phyloP scores from a whole-genome alignment of 1,140 invertebrate species.

The Trachymyrmex septentrionalis region DNA sequence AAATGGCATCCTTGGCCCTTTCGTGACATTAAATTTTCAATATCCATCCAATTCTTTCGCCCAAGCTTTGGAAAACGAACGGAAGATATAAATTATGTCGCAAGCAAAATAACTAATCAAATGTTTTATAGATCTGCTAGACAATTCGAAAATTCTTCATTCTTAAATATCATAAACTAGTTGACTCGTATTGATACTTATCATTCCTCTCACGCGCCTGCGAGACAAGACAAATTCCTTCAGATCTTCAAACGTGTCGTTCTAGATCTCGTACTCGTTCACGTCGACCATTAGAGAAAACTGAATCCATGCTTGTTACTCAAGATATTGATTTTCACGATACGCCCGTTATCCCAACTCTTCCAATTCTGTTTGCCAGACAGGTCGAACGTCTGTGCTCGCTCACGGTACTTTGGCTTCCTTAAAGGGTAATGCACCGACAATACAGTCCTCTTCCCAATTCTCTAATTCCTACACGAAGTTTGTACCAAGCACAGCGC shows the following conservation, averaged over 20 bases:
- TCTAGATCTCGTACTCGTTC: slow-evolving; percentile 19
- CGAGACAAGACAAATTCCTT: slow-evolving; percentile 50
- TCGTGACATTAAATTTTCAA: slow-evolving; percentile 18
- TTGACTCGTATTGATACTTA: slow-evolving; percentile 38
- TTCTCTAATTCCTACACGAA: slow-evolving; percentile 54
- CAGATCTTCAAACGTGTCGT: slow-evolving; percentile 56
- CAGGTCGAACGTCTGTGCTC: slow-evolving; percentile 46
- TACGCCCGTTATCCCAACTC: slow-evolving; percentile 70
- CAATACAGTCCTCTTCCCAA: slow-evolving; percentile 35
- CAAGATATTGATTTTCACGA: slow-evolving; percentile 72
- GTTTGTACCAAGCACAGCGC: not conserved
- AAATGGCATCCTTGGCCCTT: slow-evolving; percentile 28
- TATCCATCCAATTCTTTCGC: slow-evolving; percentile 1
- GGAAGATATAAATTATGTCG: slow-evolving; percentile 7
- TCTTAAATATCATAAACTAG: slow-evolving; percentile 3
- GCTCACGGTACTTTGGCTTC: slow-evolving; percentile 60
- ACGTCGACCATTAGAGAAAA: slow-evolving; percentile 60
- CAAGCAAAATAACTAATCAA: slow-evolving; percentile 8
- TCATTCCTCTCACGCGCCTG: slow-evolving; percentile 46
- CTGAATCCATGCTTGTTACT: slow-evolving; percentile 70
- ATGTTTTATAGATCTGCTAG: not conserved
- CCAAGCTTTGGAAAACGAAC: slow-evolving; percentile 27
- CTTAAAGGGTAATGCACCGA: slow-evolving; percentile 63
- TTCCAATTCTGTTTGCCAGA: slow-evolving; percentile 63
- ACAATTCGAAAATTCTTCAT: not conserved